Evolutionary conservation across 2,113 vertebrate species (phyloP), one percentile per base, ranked within the genome.

Genomic region (Setophaga coronata): DNA sequence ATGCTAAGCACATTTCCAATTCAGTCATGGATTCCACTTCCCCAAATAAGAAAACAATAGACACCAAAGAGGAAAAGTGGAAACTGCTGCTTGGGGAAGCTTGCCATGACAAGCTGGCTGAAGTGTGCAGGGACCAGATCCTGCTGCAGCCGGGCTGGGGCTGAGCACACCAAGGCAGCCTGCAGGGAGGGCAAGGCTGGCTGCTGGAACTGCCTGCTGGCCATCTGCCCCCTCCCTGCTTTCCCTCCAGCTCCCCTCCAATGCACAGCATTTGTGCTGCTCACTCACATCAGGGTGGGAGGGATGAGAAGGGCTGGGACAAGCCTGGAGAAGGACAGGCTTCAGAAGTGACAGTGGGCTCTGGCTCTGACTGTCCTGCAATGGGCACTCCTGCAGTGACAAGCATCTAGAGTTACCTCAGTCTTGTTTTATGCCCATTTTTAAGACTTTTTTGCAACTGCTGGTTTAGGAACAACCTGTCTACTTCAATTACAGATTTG

Each of bases 1-100:
- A 95, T 79, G 73, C 70, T 89, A 94, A 94, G 82, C 74, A 89
- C 1, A 34, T 86, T 93, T 96, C 78, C 65, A 61, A 85, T 48
- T 60, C 0, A 1, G 84, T 19, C 73, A 18, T 1, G 47, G 87
- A 87, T 93, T 94, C 93, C 93, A 93, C 72, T 24, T 80, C 90
- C 51, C 42, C 74, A 95, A 95, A 93, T 36, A 90, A 93, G 74
- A 89, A 82, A 97, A 95, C 94, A 97, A 97, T 93, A 96, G 87
- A 48, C 85, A 95, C 62, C 54, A 70, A 96, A 95, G 90, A 91
- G 79, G 74, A 96, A 93, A 96, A 96, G 90, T 95, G 64, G 96
- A 96, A 94, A 91, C 95, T 96, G 93, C 87, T 96, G 93, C 85
- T 29, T 43, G 47, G 74, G 58, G 85, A 90, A 88, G 76, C 71